Percentiles rank a stretch among this genome's conserved stretches.
Evolutionary conservation across 2,888 invertebrate species (phyloP).

Genomic region (Acrocyrtus sp.): DNA sequence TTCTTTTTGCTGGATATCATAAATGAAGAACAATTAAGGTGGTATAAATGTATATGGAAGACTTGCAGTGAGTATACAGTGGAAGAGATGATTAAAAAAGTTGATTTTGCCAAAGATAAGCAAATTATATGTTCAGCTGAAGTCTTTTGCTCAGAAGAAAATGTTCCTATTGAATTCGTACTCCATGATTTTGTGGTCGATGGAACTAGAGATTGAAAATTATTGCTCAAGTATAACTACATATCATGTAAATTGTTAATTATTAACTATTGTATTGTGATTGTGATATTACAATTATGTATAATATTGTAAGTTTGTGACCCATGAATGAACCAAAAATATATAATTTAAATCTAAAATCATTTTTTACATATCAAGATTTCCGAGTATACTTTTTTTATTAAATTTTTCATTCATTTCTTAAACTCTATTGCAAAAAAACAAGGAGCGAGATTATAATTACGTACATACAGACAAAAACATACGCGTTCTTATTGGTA

Average conservation of each 20-base stretch:
- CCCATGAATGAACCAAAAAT: too few relatives aligned
- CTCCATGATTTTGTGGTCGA: slow-evolving; percentile 22
- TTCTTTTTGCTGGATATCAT: slow-evolving; percentile 22
- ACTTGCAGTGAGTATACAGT: neutral
- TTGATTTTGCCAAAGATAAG: slow-evolving; percentile 1
- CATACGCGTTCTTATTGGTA: slow-evolving; percentile 52
- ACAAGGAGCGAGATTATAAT: slow-evolving; percentile 61
- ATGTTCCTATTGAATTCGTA: slow-evolving; percentile 7
- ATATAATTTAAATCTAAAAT: too few relatives aligned
- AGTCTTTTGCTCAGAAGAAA: slow-evolving; percentile 12
- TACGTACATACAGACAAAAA: slow-evolving; percentile 54
- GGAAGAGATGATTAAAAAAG: slow-evolving; percentile 7
- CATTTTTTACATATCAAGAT: too few relatives aligned
- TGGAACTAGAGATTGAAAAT: too few relatives aligned
- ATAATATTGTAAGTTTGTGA: too few relatives aligned
- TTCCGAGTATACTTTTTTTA: too few relatives aligned
- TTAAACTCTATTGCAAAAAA: slow-evolving; percentile 63
- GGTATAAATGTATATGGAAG: slow-evolving; percentile 35
- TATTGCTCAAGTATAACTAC: too few relatives aligned
- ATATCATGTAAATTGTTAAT: too few relatives aligned
- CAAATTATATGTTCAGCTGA: slow-evolving; percentile 6
- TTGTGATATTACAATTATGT: too few relatives aligned
- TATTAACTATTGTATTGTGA: too few relatives aligned
- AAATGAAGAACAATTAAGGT: neutral
- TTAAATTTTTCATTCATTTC: too few relatives aligned